These are phyloP conservation scores for Cryptotis parvus DNA, from an alignment of 2,113 vertebrate species.

Conservation along the genomic window DNA sequence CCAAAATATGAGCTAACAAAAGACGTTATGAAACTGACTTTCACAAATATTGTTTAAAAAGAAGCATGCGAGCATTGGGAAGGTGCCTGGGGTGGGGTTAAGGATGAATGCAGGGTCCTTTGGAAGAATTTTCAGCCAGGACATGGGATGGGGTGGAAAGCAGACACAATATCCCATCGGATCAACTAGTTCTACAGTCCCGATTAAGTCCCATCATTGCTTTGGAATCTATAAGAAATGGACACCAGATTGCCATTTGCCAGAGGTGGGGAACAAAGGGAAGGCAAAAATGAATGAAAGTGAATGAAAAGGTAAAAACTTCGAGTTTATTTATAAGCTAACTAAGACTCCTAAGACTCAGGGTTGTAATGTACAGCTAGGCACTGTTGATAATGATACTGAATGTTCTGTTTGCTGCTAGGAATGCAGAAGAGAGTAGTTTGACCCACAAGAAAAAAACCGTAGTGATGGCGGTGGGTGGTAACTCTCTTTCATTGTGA, in stretches of 20 bases:
- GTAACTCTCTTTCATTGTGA: background rate
- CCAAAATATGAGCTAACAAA: constrained; percentile 55
- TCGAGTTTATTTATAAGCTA: background rate
- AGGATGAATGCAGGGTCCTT: background rate
- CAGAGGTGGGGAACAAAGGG: background rate
- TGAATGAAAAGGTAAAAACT: background rate
- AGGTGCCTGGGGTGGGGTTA: background rate
- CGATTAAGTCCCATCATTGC: background rate
- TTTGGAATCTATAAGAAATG: background rate
- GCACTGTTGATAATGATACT: background rate
- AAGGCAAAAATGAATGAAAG: background rate
- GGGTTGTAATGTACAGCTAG: too few species aligned
- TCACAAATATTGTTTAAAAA: constrained; percentile 54
- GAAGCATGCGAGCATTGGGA: constrained; percentile 38
- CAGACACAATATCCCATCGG: background rate
- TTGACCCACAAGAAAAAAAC: background rate
- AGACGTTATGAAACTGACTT: constrained; percentile 53
- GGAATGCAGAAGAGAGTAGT: background rate
- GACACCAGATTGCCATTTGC: background rate
- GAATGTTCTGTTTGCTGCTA: background rate
- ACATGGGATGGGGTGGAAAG: background rate
- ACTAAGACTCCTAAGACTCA: background rate
- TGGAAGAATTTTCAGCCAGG: background rate
- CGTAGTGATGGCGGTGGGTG: background rate
- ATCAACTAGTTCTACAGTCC: background rate